These are phyloP conservation scores for Apomyelois bistriatella DNA, from an alignment of 2,888 invertebrate genomes.

Conservation along the genomic window DNA sequence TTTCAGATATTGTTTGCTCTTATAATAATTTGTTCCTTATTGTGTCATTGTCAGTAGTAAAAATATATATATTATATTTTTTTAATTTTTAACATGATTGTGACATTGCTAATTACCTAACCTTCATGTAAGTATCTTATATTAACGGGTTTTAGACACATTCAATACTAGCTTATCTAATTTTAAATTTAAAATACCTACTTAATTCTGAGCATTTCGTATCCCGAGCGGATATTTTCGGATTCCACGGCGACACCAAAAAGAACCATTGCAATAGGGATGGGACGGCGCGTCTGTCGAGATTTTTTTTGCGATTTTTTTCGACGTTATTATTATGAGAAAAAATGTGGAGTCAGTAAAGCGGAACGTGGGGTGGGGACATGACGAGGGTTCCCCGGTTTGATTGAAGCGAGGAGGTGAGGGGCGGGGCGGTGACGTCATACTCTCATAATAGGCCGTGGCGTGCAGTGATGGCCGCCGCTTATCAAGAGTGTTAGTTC, in stretches of 20 bases:
- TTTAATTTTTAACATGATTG: too few relatives aligned
- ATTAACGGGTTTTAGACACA: too few relatives aligned
- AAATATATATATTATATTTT: too few relatives aligned
- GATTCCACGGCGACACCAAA: constrained; percentile 52
- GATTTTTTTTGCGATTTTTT: constrained; percentile 79
- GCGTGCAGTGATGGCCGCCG: constrained; percentile 79
- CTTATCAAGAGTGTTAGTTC: constrained; percentile 69
- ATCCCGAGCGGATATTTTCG: constrained; percentile 36
- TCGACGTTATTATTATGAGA: constrained; percentile 79
- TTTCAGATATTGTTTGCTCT: too few relatives aligned
- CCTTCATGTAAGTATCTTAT: too few relatives aligned
- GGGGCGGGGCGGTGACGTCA: constrained; percentile 80
- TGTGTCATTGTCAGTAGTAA: too few relatives aligned
- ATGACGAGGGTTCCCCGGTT: constrained; percentile 78
- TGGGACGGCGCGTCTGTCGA: constrained; percentile 71
- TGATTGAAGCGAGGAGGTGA: constrained; percentile 75
- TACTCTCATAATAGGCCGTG: constrained; percentile 78
- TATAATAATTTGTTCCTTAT: too few relatives aligned
- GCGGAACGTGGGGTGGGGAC: constrained; percentile 76
- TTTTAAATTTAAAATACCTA: background rate
- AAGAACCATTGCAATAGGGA: constrained; percentile 61
- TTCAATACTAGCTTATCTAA: background rate
- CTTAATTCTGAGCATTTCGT: background rate
- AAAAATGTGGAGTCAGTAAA: constrained; percentile 78
- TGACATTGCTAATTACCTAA: too few relatives aligned